These are phyloP conservation scores for Wiebesia pumilae DNA, from an alignment of 1,140 invertebrate species.

Conservation along the genomic window DNA sequence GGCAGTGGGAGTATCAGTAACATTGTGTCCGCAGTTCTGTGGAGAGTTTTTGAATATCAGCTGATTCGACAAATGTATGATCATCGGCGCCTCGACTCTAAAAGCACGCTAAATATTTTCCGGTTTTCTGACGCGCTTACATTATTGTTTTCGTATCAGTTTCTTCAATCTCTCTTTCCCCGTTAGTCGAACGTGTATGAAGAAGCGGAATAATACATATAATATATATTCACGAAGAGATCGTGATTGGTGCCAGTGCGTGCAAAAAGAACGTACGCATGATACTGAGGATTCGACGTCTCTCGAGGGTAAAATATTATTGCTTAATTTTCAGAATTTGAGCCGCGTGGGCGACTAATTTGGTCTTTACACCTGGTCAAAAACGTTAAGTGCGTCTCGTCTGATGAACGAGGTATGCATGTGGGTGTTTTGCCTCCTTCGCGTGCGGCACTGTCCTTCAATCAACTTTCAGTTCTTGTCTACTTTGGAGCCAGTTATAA, in stretches of 20 bases:
- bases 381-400: not conserved
- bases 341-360: too few relatives aligned
- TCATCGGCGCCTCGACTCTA: not conserved
- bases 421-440: slow-evolving; percentile 1
- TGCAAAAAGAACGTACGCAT: not conserved
- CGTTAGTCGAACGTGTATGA: not conserved
- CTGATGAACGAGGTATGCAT: not conserved
- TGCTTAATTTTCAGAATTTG: not conserved
- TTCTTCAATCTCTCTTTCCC: not conserved
- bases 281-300: not conserved
- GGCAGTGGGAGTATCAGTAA: not conserved
- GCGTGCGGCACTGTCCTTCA: slow-evolving; percentile 30
- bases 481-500: slow-evolving; percentile 15
- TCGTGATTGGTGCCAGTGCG: not conserved
- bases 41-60: not conserved
- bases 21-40: not conserved
- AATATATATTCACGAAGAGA: not conserved
- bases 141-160: not conserved
- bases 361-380: not conserved
- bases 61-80: not conserved
- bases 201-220: not conserved
- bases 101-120: not conserved
- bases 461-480: slow-evolving; percentile 43
- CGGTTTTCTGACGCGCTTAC: not conserved
- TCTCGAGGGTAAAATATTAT: slow-evolving; percentile 14